phyloP scores from a whole-genome alignment of 2,888 invertebrate genomes.

The Adelphocoris suturalis region DNA sequence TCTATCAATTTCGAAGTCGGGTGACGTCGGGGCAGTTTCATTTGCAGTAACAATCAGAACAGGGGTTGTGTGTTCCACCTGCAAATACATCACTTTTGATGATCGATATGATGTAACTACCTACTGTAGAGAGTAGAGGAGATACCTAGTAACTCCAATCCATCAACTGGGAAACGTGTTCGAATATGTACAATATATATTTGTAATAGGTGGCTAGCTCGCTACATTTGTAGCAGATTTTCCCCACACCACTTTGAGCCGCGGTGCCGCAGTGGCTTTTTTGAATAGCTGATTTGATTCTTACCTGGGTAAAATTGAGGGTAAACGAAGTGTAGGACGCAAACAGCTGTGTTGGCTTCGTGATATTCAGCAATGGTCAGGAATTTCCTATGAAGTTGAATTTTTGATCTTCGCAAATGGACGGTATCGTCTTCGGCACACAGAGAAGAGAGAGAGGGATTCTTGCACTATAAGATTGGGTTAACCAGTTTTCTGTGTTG shows the following conservation, averaged over 20 bases:
- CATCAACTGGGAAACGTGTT: not conserved
- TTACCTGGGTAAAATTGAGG: too few species aligned
- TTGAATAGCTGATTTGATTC: too few species aligned
- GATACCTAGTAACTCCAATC: not conserved
- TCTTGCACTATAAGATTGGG: too few species aligned
- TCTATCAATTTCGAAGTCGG: constrained; percentile 43
- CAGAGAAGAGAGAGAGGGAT: too few species aligned
- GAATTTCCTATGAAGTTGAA: too few species aligned
- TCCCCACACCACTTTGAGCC: not conserved
- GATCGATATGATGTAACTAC: not conserved
- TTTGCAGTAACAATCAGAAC: constrained; percentile 22
- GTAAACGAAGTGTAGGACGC: too few species aligned
- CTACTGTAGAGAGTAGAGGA: not conserved
- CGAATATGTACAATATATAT: not conserved
- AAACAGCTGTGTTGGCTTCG: too few species aligned
- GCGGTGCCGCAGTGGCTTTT: too few species aligned
- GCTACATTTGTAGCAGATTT: not conserved
- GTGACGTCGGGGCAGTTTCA: not conserved
- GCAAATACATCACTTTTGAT: constrained; percentile 19
- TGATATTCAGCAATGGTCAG: too few species aligned
- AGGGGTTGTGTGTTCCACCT: not conserved
- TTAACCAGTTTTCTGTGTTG: too few species aligned
- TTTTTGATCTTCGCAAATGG: too few species aligned
- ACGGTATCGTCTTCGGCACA: too few species aligned
- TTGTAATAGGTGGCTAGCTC: not conserved